Evolutionary conservation across 2,797 vertebrate species (phyloP).

Genomic region (Gobionotothen gibberifrons): DNA sequence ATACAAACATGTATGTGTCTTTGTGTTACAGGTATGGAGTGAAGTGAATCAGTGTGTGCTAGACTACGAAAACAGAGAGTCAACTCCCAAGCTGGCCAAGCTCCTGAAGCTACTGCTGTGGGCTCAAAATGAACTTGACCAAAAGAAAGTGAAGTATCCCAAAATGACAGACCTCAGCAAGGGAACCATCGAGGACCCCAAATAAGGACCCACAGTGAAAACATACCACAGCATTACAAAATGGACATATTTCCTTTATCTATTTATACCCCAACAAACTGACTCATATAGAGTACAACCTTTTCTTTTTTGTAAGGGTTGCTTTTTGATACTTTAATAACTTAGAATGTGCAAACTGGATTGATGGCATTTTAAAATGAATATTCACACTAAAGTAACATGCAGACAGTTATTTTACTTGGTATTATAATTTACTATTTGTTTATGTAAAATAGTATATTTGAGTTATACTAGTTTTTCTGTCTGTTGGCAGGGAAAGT

Average conservation of each 20-base stretch:
- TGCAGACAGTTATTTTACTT: conserved; percentile 63
- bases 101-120: conserved; percentile 97
- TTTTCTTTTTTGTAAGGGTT: conserved; percentile 81
- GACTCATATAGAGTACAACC: conserved; percentile 77
- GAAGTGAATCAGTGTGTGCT: conserved; percentile 98
- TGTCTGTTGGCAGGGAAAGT: conserved; percentile 82
- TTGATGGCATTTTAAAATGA: conserved; percentile 74
- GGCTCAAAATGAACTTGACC: conserved; percentile 99
- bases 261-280: conserved; percentile 85
- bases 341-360: conserved; percentile 75
- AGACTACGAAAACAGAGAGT: conserved; percentile 98
- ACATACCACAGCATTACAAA: conserved; percentile 62
- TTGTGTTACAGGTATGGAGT: conserved; percentile 92
- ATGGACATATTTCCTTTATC: conserved; percentile 79
- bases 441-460: conserved; percentile 71
- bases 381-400: conserved; percentile 65
- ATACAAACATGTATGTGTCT: conserved; percentile 24
- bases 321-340: conserved; percentile 84
- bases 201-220: conserved; percentile 83
- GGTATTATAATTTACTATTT: conserved; percentile 73
- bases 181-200: conserved; percentile 97
- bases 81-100: conserved; percentile 97
- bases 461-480: conserved; percentile 78
- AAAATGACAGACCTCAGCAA: conserved; percentile 99
- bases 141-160: conserved; percentile 99